Evolutionary conservation across 2,113 vertebrate species (phyloP), one percentile per base, ranked within the genome.

Genomic region (human (Homo sapiens)): DNA sequence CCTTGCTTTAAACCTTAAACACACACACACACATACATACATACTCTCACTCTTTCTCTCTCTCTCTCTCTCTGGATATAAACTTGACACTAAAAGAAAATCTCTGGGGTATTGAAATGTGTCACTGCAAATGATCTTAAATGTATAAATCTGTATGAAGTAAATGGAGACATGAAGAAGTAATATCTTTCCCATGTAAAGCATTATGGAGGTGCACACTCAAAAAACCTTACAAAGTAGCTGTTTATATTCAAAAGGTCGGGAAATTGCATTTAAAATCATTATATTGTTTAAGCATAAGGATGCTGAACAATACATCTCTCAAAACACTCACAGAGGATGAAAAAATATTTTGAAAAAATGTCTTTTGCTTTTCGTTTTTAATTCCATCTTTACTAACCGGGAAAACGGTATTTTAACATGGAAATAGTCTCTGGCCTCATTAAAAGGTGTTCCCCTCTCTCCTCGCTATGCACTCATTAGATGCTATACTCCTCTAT

Each of bases 181-280:
- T 72, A 45, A 2, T 50, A 55, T 50, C 50, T 92, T 97, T 93
- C 70, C 48, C 79, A 85, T 50, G 86, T 57, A 90, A 93, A 94
- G 76, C n/a, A 85, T 82, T 75, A 88, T 0, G 5, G 84, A 96
- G 68, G 90, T 48, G 18, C 50, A 13, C 12, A 83, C 75, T 75
- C 50, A 86, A 92, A 84, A 75, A 32, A 3, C 40, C 20, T 72
- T n/a, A 43, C 23, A 89, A 35, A 68, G 13, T 8, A 82, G 23
- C 43, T 79, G 17, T 50, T 92, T 50, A 73, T 55, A 70, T 55
- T 76, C 2, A 72, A 70, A 92, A 75, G 48, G 11, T n/a, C 9
- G 78, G 35, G 30, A 55, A 43, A 82, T 35, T 35, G 2, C 8
- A 22, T 32, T 82, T 25, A 16, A 87, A 86, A 82, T 93, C 48